phyloP scores from a whole-genome alignment of 2,113 vertebrate genomes.

The Hucho hucho region DNA sequence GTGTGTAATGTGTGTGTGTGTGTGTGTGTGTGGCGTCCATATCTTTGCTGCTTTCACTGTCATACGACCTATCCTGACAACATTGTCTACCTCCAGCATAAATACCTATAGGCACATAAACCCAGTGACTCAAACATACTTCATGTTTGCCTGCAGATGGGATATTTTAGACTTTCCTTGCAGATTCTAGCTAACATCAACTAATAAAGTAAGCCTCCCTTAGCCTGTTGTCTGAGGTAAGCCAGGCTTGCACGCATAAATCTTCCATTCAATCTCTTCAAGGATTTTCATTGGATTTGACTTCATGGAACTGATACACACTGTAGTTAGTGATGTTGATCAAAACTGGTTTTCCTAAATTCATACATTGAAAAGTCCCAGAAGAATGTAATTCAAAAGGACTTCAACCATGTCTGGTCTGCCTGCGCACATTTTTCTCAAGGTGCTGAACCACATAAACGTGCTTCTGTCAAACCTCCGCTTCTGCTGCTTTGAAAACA shows the following conservation, averaged over 20 bases:
- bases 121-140: neutral
- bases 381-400: conserved; percentile 20
- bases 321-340: neutral
- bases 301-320: conserved; percentile 11
- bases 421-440: conserved; percentile 14
- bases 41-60: neutral
- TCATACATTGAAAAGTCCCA: neutral
- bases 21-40: neutral
- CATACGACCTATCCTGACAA: neutral
- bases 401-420: conserved; percentile 40
- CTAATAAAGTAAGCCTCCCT: too few relatives aligned
- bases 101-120: neutral
- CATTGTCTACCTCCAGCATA: neutral
- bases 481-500: conserved; percentile 13
- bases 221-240: too few relatives aligned
- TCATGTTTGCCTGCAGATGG: neutral
- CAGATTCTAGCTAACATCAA: too few relatives aligned
- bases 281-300: too few relatives aligned
- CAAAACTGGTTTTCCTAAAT: too few relatives aligned
- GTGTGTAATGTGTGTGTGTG: conserved; percentile 11
- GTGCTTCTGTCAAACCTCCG: neutral
- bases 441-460: conserved; percentile 28
- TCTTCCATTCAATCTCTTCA: too few relatives aligned
- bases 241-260: too few relatives aligned
- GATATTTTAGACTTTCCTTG: too few relatives aligned